Percentiles rank a stretch among this genome's conserved stretches.
These are phyloP conservation scores for Sebastes paucispinis DNA, from an alignment of 2,797 vertebrate genomes.

Conservation along the genomic window DNA sequence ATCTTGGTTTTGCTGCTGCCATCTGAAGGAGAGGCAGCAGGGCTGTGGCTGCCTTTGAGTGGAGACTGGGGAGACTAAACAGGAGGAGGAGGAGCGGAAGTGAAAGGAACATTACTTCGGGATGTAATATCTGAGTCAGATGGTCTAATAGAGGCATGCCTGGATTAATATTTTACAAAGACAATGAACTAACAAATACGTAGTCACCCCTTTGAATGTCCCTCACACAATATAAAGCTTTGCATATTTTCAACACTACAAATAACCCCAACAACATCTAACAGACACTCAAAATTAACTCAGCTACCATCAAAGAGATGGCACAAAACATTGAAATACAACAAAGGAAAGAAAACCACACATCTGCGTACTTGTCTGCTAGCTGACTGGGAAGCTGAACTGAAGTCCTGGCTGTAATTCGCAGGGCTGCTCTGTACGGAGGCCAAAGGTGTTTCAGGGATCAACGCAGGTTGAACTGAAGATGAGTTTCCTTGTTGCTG, in stretches of 20 bases:
- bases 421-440: slow-evolving; percentile 71
- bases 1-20: slow-evolving; percentile 77
- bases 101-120: slow-evolving; percentile 31
- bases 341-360: not conserved
- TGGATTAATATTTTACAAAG: slow-evolving; percentile 34
- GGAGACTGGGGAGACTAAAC: slow-evolving; percentile 77
- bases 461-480: slow-evolving; percentile 64
- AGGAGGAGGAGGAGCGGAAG: slow-evolving; percentile 36
- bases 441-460: slow-evolving; percentile 67
- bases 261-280: not conserved
- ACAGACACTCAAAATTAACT: not conserved
- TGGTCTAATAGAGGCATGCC: not conserved
- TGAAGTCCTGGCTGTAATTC: slow-evolving; percentile 85
- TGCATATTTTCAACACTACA: not conserved
- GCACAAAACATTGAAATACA: not conserved
- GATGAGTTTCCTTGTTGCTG: slow-evolving; percentile 79
- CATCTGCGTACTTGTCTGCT: slow-evolving; percentile 79
- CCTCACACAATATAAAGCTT: not conserved
- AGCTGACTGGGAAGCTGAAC: slow-evolving; percentile 74
- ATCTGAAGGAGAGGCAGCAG: slow-evolving; percentile 70
- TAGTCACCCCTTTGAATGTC: not conserved
- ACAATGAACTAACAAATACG: not conserved
- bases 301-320: not conserved
- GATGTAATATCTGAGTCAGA: slow-evolving; percentile 19
- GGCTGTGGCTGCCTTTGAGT: slow-evolving; percentile 81